These are phyloP conservation scores for Procambarus virginalis DNA, from an alignment of 1,140 invertebrate species.

Conservation along the genomic window DNA sequence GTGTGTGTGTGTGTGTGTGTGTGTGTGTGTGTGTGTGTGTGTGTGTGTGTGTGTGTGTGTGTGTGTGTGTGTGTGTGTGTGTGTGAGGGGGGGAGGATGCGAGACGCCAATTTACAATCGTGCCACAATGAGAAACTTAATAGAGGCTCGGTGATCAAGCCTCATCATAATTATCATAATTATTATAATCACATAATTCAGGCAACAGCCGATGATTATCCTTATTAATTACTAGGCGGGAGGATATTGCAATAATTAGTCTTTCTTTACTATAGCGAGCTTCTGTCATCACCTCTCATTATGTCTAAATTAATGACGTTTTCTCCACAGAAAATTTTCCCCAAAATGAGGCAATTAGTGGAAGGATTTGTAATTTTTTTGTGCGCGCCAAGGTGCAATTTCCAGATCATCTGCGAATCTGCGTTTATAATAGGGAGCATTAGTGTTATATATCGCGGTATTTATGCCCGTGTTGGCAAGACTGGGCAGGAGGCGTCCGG, in stretches of 20 bases:
- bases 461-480: not conserved
- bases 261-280: slow-evolving; percentile 10
- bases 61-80: no score
- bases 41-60: no score
- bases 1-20: no score
- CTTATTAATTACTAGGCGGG: slow-evolving; percentile 40
- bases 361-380: slow-evolving; percentile 55
- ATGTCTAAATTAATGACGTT: slow-evolving; percentile 46
- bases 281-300: slow-evolving; percentile 60
- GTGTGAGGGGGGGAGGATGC: no score
- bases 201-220: slow-evolving; percentile 45
- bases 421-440: slow-evolving; percentile 15
- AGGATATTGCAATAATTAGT: slow-evolving; percentile 53
- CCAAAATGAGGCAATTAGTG: slow-evolving; percentile 55
- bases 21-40: no score
- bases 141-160: slow-evolving; percentile 36
- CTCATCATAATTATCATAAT: slow-evolving; percentile 52
- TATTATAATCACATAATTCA: slow-evolving; percentile 60
- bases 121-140: slow-evolving; percentile 53
- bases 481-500: not conserved
- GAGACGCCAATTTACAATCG: not conserved
- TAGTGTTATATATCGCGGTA: not conserved
- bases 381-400: slow-evolving; percentile 32
- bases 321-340: slow-evolving; percentile 26
- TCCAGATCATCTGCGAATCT: slow-evolving; percentile 56